Percentiles rank a stretch among this genome's conserved stretches.
Conservation (phyloP, 2,888 invertebrate genomes). For the Sphaerophoria taeniata region DNA sequence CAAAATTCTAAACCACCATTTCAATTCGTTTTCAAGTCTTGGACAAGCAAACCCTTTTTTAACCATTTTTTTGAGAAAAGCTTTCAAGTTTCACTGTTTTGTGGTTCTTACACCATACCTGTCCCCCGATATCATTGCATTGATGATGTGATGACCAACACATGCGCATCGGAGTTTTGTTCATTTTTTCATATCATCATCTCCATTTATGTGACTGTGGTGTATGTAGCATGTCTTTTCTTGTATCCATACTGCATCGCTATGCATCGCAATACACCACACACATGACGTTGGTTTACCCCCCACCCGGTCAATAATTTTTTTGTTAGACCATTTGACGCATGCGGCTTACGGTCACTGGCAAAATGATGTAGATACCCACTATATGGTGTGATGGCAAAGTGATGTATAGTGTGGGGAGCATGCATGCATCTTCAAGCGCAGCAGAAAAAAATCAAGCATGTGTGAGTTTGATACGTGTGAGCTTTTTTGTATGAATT, state of each 20-base stretch:
- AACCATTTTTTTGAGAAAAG: conserved; percentile 26
- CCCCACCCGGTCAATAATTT: conserved; percentile 61
- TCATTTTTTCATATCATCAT: conserved; percentile 27
- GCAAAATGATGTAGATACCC: conserved; percentile 57
- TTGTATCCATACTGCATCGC: conserved; percentile 54
- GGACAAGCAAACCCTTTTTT: not conserved
- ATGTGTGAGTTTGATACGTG: conserved; percentile 21
- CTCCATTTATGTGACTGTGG: not conserved
- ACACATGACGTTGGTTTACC: no score
- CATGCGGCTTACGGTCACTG: conserved; percentile 66
- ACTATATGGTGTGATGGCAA: conserved; percentile 2
- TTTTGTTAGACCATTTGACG: conserved; percentile 71
- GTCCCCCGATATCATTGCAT: not conserved
- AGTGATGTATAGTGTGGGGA: conserved; percentile 28
- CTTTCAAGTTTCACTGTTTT: conserved; percentile 6
- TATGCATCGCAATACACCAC: conserved; percentile 57
- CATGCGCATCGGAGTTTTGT: conserved; percentile 57
- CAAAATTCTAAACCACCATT: not conserved
- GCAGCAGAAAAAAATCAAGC: conserved; percentile 24
- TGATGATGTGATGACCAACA: conserved; percentile 26
- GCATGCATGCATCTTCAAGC: conserved; percentile 12
- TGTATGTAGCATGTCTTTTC: conserved; percentile 38
- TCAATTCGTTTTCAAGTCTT: conserved; percentile 30
- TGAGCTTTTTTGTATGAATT: conserved; percentile 62
- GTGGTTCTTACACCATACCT: not conserved